Percentiles rank a stretch among this genome's conserved stretches.
These are phyloP conservation scores for Hippasteria phrygiana DNA, from an alignment of 53 echinoderm and acorn worm species.

Conservation along the genomic window DNA sequence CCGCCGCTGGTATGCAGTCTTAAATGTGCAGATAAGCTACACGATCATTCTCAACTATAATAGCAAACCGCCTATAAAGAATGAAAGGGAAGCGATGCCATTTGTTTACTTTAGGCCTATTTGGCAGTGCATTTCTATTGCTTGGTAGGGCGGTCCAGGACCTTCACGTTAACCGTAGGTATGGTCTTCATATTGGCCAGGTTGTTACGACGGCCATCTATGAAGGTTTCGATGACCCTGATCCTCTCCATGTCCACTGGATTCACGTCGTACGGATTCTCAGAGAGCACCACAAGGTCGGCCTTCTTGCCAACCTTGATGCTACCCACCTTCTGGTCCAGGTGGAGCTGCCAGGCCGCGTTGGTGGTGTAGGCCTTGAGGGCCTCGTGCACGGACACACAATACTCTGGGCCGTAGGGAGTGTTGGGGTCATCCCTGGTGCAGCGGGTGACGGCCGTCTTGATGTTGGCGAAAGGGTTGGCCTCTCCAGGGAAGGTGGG, in stretches of 20 bases:
- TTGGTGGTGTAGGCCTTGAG: constrained; percentile 42
- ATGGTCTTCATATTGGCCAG: constrained; percentile 41
- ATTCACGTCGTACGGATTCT: constrained; percentile 46
- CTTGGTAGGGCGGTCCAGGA: constrained; percentile 23
- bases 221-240: constrained; percentile 59
- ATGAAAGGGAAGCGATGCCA: too few relatives aligned
- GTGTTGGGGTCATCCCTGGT: constrained; percentile 47
- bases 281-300: constrained; percentile 55
- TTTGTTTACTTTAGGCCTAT: too few relatives aligned
- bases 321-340: constrained; percentile 20
- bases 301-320: constrained; percentile 50
- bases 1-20: too few relatives aligned
- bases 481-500: constrained; percentile 43
- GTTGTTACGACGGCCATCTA: constrained; percentile 61
- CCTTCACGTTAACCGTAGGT: not conserved
- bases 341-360: constrained; percentile 66
- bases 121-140: too few relatives aligned
- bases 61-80: too few relatives aligned
- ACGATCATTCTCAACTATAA: too few relatives aligned
- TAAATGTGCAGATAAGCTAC: too few relatives aligned
- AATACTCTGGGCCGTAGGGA: constrained; percentile 53
- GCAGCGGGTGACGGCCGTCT: constrained; percentile 54
- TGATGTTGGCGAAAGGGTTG: constrained; percentile 48
- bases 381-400: constrained; percentile 47
- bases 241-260: constrained; percentile 48